A percentile compares a stretch with the other conserved stretches of the same genome.
These are phyloP conservation scores for Leucophora obtusa DNA, from an alignment of 2,888 invertebrate genomes.

Conservation along the genomic window DNA sequence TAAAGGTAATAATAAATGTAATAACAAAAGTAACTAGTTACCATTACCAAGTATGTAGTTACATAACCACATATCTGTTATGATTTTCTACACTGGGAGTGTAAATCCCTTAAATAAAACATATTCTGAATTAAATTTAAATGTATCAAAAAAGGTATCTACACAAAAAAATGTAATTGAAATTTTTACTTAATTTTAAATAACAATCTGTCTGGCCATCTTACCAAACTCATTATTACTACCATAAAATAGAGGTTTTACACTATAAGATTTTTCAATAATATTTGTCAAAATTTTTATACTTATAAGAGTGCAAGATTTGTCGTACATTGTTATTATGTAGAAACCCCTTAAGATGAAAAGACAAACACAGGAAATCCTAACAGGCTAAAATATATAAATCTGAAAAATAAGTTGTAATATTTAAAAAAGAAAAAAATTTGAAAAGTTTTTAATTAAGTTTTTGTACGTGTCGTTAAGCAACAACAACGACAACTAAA, in stretches of 20 bases:
- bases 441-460: slow-evolving; percentile 72
- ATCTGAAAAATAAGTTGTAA: slow-evolving; percentile 46
- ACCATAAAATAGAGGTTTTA: neutral
- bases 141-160: too few species aligned
- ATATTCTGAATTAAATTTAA: neutral
- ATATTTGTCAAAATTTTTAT: too few species aligned
- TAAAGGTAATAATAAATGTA: too few species aligned
- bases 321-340: too few species aligned
- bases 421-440: slow-evolving; percentile 65
- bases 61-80: too few species aligned
- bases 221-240: slow-evolving; percentile 10
- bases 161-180: too few species aligned
- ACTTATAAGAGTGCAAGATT: too few species aligned
- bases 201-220: neutral
- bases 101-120: too few species aligned
- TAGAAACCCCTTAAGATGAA: neutral
- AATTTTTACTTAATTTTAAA: slow-evolving; percentile 3
- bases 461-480: slow-evolving; percentile 70
- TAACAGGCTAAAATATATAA: slow-evolving; percentile 22
- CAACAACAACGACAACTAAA: slow-evolving; percentile 62
- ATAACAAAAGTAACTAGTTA: too few species aligned
- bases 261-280: too few species aligned
- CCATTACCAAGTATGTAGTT: too few species aligned
- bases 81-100: too few species aligned
- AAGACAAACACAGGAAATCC: slow-evolving; percentile 7